Evolutionary conservation across 2,113 vertebrate genomes (phyloP).

Genomic region (Heteronetta atricapilla): DNA sequence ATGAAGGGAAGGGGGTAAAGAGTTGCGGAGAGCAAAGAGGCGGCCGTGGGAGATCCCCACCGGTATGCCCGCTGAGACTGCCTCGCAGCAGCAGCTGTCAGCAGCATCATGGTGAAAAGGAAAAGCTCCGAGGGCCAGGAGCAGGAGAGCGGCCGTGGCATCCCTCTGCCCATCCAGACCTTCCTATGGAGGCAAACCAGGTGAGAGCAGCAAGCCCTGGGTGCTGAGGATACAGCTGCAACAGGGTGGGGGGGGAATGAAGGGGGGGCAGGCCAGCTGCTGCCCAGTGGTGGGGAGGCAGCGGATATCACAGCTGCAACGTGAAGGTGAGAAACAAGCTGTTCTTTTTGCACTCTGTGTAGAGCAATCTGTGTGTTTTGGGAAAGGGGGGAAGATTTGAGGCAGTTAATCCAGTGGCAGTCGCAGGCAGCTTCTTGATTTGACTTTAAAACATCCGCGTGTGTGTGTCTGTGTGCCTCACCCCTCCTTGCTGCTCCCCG

Average conservation of each 20-base stretch:
- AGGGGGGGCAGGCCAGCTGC: not conserved
- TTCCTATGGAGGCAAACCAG: conserved; percentile 99
- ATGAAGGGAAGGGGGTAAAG: not conserved
- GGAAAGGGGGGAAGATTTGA: not conserved
- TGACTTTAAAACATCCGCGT: not conserved
- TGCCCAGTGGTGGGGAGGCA: not conserved
- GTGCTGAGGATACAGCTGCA: not conserved
- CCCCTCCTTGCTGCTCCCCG: not conserved
- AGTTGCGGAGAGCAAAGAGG: not conserved
- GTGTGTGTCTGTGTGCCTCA: not conserved
- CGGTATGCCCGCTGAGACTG: not conserved
- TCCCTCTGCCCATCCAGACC: conserved; percentile 97
- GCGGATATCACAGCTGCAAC: conserved; percentile 9
- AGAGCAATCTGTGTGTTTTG: not conserved
- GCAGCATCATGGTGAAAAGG: conserved; percentile 92
- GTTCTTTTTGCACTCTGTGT: not conserved
- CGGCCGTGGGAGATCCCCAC: conserved; percentile 8
- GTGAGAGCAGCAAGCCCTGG: conserved; percentile 72
- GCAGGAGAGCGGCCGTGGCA: conserved; percentile 90
- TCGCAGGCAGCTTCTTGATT: not conserved
- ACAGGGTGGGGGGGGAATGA: not conserved
- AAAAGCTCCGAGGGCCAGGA: conserved; percentile 96
- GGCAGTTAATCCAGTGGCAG: not conserved
- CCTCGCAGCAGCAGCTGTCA: not conserved
- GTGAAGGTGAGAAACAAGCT: not conserved